These are phyloP conservation scores for Plagodis dolabraria DNA, from an alignment of 2,888 invertebrate species.

Conservation along the genomic window DNA sequence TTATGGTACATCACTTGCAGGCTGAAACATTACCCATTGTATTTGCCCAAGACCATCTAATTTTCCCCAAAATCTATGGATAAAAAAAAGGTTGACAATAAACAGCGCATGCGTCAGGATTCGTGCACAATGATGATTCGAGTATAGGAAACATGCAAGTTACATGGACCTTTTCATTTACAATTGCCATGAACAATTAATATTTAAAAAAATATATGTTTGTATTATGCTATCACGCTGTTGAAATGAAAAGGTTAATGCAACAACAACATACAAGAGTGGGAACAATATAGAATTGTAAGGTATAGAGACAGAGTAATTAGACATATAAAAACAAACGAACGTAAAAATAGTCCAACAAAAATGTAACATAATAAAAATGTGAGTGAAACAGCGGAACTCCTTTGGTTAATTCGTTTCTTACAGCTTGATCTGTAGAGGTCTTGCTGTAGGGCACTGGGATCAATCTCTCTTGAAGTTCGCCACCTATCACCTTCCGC, in stretches of 20 bases:
- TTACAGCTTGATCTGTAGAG: constrained; percentile 99
- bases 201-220: background rate
- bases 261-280: constrained; percentile 60
- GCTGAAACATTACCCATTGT: constrained; percentile 3
- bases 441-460: constrained; percentile 99
- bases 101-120: constrained; percentile 67
- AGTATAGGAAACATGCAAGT: constrained; percentile 61
- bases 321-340: constrained; percentile 61
- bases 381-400: constrained; percentile 70
- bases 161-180: constrained; percentile 61
- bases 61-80: constrained; percentile 19
- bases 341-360: constrained; percentile 52
- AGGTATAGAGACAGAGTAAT: constrained; percentile 72
- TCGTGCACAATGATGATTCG: constrained; percentile 53
- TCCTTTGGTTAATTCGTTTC: constrained; percentile 71
- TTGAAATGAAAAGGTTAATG: constrained; percentile 64
- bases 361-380: constrained; percentile 63
- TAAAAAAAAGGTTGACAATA: constrained; percentile 37
- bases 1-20: constrained; percentile 10
- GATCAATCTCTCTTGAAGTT: constrained; percentile 99
- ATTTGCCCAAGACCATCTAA: constrained; percentile 9
- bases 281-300: constrained; percentile 65
- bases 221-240: constrained; percentile 15
- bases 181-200: constrained; percentile 5
- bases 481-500: constrained; percentile 99